Evolutionary conservation across 2,888 invertebrate genomes (phyloP), one percentile per base, ranked within the genome.

Genomic region (Nomada fabriciana): DNA sequence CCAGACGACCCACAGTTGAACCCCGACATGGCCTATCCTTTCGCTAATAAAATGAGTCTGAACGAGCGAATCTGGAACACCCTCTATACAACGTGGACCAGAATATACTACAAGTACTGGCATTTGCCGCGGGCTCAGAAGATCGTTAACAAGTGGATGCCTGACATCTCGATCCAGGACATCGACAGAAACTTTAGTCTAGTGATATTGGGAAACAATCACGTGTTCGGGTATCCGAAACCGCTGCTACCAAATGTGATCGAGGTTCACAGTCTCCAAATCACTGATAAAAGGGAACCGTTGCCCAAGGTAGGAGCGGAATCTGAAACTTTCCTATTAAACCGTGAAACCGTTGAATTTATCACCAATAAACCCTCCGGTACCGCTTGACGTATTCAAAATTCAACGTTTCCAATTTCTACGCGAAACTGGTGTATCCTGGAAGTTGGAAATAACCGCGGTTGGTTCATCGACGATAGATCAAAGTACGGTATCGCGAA

Each of bases 1-100:
- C 92, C 92, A 23, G 93, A 93, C 83, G 91, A 93, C 73, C 91
- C 93, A 23, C 80, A 89, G 69, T 76, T 92, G 42, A 93, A 93
- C 86, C 92, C 92, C 2, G 93, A 93, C 79, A 93, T 92, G 93
- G 92, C 92, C 63, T 93, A 88, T 78, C 87, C 89, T 36, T 93
- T 92, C 80, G 89, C 87, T 47, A 87, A 89, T 69, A 86, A 85
- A 89, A 93, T 93, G 93, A 87, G 83, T 57, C 77, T 89, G 42
- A 23, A 72, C 65, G 91, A 93, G 73, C 88, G 90, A 67, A 83
- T 91, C 53, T 81, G 83, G 85, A 93, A 93, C 82, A 76, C 87
- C n/a, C 47, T 93, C 4, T 92, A 92, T 68, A 91, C 92, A 20
- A 80, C 80, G 11, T 93, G 90, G 89, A 92, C 92, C 42, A 89